Conservation (phyloP, 2,113 vertebrate genomes). For the Siphamia tubifer region DNA sequence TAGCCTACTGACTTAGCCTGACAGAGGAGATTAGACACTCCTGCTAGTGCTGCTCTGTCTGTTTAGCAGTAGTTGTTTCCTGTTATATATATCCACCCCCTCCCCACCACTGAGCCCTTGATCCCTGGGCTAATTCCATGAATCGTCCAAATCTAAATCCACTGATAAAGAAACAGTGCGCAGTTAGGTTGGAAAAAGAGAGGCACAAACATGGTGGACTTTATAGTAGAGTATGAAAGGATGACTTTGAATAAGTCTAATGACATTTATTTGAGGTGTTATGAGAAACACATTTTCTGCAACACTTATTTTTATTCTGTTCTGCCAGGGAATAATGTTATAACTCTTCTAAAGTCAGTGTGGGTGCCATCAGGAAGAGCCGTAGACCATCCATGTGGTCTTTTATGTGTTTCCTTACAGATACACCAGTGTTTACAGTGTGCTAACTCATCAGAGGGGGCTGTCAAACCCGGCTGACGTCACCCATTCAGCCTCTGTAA, state of each 20-base stretch:
- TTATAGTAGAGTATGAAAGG: too few species aligned
- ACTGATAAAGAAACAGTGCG: slow-evolving; percentile 31
- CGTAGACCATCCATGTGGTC: slow-evolving; percentile 5
- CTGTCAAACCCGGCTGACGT: slow-evolving; percentile 70
- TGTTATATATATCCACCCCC: slow-evolving; percentile 45
- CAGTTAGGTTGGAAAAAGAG: slow-evolving; percentile 11
- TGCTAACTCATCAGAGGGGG: slow-evolving; percentile 59
- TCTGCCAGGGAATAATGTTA: background rate
- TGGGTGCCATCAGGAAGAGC: background rate
- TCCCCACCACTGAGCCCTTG: slow-evolving; percentile 65
- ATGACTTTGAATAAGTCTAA: too few species aligned
- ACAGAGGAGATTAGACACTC: slow-evolving; percentile 49
- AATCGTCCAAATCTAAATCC: slow-evolving; percentile 78
- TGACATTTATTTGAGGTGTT: too few species aligned
- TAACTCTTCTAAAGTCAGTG: background rate
- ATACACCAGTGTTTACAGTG: slow-evolving; percentile 38
- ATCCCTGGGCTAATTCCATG: slow-evolving; percentile 78
- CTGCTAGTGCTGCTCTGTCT: slow-evolving; percentile 31
- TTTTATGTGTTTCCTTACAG: slow-evolving; percentile 26
- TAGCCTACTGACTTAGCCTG: slow-evolving; percentile 26
- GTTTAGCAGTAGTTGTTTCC: slow-evolving; percentile 50
- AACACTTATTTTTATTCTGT: too few species aligned
- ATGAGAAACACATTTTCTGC: too few species aligned
- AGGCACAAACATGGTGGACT: background rate
- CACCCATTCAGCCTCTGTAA: slow-evolving; percentile 71